A percentile compares a stretch with the other conserved stretches of the same genome.
These are phyloP conservation scores for Tryphoninae sp. DNA, from an alignment of 2,888 invertebrate species.

Conservation along the genomic window DNA sequence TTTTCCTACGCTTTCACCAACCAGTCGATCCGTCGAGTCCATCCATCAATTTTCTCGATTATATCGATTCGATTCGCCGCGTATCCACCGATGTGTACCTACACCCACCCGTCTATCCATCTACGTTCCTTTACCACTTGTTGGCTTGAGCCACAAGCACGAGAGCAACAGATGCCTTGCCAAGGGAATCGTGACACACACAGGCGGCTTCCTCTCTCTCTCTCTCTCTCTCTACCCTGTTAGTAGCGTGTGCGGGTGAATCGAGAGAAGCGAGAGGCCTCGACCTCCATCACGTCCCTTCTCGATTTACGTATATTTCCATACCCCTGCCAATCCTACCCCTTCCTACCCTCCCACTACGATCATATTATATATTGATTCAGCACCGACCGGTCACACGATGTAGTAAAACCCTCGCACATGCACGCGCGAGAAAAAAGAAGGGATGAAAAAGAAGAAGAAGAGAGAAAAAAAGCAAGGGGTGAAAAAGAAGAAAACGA, in stretches of 20 bases:
- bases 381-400: constrained; percentile 44
- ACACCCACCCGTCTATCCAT: constrained; percentile 40
- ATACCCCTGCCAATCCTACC: constrained; percentile 6
- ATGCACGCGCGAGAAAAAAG: not conserved
- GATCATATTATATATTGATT: constrained; percentile 54
- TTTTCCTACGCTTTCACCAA: no score
- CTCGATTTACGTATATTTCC: constrained; percentile 53
- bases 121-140: constrained; percentile 63
- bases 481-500: constrained; percentile 8
- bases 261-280: constrained; percentile 36
- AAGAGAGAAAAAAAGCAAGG: constrained; percentile 18
- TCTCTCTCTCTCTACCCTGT: not conserved
- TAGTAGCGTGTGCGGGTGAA: constrained; percentile 35
- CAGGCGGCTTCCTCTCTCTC: constrained; percentile 28
- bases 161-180: constrained; percentile 65
- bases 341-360: not conserved
- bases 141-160: constrained; percentile 63
- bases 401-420: not conserved
- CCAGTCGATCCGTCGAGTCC: not conserved
- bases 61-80: not conserved
- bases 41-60: not conserved
- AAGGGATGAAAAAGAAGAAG: constrained; percentile 4
- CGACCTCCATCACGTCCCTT: constrained; percentile 52
- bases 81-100: constrained; percentile 7
- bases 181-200: constrained; percentile 62